Evolutionary conservation across 2,113 vertebrate species (phyloP).

Genomic region (Eclectus roratus): DNA sequence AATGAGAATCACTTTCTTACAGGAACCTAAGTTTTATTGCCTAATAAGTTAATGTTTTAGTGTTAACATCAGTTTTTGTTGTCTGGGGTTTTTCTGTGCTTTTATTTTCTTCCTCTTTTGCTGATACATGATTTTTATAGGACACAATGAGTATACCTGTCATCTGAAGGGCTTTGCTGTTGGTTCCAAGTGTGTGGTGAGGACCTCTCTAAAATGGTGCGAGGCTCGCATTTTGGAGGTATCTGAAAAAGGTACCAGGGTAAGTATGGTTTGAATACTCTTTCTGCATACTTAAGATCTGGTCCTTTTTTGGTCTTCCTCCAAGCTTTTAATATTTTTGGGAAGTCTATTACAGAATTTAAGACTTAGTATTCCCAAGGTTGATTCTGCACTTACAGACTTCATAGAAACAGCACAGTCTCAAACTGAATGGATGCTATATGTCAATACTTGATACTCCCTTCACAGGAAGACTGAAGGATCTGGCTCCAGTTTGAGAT

Average conservation of each 20-base stretch:
- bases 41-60: background rate
- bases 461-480: background rate
- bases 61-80: background rate
- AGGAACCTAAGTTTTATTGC: background rate
- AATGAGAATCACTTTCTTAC: background rate
- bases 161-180: slow-evolving; percentile 65
- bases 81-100: background rate
- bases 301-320: background rate
- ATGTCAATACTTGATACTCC: background rate
- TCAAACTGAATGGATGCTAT: background rate
- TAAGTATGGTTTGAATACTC: slow-evolving; percentile 25
- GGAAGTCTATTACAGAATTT: accelerated
- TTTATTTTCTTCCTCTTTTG: background rate
- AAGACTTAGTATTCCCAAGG: background rate
- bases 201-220: slow-evolving; percentile 76
- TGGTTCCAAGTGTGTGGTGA: slow-evolving; percentile 77
- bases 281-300: background rate
- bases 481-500: background rate
- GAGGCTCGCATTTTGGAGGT: slow-evolving; percentile 76
- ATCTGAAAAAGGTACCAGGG: slow-evolving; percentile 73
- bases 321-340: background rate
- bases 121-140: slow-evolving; percentile 12
- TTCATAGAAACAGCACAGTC: background rate
- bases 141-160: slow-evolving; percentile 15
- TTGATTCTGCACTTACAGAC: background rate